Evolutionary conservation across 1,140 invertebrate genomes (phyloP).

Genomic region (Drosophila bocki): DNA sequence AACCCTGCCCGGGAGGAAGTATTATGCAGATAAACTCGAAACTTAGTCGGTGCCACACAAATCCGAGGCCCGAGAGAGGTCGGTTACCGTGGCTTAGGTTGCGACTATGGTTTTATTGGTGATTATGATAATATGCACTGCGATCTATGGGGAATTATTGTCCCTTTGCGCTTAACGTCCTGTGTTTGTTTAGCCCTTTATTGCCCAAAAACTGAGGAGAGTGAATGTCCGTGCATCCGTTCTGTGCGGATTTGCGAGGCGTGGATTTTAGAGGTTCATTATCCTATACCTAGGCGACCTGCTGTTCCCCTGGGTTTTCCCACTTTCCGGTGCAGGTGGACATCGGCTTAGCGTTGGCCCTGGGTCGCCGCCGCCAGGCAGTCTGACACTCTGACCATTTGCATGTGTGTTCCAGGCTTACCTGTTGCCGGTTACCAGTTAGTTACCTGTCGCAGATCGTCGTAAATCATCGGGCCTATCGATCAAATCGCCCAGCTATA

Average conservation of each 20-base stretch:
- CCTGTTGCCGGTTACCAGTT: slow-evolving; percentile 4
- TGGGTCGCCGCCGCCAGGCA: slow-evolving; percentile 52
- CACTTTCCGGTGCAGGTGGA: slow-evolving; percentile 54
- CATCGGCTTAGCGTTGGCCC: slow-evolving; percentile 37
- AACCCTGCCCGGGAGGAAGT: slow-evolving; percentile 37
- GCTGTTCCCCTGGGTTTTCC: slow-evolving; percentile 52
- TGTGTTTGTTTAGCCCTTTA: slow-evolving; percentile 54
- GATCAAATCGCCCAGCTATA: slow-evolving; percentile 57
- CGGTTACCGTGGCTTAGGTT: slow-evolving; percentile 22
- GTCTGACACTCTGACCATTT: slow-evolving; percentile 59
- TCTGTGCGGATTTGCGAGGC: slow-evolving; percentile 64
- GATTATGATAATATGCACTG: slow-evolving; percentile 73
- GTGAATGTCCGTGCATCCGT: slow-evolving; percentile 11
- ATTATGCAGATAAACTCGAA: slow-evolving; percentile 49
- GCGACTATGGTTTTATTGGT: slow-evolving; percentile 70
- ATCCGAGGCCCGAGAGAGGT: slow-evolving; percentile 26
- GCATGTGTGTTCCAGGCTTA: slow-evolving; percentile 46
- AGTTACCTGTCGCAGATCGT: slow-evolving; percentile 5
- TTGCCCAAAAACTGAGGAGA: slow-evolving; percentile 27
- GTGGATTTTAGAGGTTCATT: slow-evolving; percentile 82
- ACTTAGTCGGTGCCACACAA: slow-evolving; percentile 14
- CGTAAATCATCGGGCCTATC: slow-evolving; percentile 70
- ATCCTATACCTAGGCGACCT: slow-evolving; percentile 39
- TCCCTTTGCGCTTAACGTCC: slow-evolving; percentile 17
- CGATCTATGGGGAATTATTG: slow-evolving; percentile 56